These are phyloP conservation scores for Anthopleura xanthogrammica DNA, from an alignment of 92 coral and sea anemone genomes.

Conservation along the genomic window DNA sequence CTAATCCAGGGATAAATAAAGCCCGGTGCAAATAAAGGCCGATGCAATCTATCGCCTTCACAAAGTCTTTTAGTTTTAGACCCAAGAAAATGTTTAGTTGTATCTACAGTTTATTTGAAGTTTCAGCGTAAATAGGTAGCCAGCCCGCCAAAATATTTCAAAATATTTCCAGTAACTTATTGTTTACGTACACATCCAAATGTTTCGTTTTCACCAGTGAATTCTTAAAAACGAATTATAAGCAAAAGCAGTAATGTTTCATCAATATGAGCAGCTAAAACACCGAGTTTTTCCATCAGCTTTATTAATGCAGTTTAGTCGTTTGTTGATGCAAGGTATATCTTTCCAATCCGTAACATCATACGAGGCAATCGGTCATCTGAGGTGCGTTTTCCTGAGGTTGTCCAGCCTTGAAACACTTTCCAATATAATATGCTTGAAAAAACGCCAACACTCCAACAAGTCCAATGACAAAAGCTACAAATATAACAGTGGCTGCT, in stretches of 20 bases:
- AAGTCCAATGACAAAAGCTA: slow-evolving; percentile 77
- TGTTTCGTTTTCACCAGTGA: neutral
- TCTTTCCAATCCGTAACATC: neutral
- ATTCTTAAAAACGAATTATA: neutral
- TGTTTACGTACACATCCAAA: neutral
- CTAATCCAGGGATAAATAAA: no score
- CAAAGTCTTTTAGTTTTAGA: no score
- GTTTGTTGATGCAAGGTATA: neutral
- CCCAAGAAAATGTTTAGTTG: no score
- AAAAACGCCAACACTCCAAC: slow-evolving; percentile 89
- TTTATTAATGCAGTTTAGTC: neutral
- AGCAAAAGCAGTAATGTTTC: neutral
- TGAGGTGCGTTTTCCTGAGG: slow-evolving; percentile 82
- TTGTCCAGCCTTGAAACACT: slow-evolving; percentile 92
- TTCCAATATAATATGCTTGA: slow-evolving; percentile 95
- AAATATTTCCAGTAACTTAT: neutral
- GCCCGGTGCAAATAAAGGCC: no score
- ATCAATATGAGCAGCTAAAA: neutral
- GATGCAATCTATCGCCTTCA: no score
- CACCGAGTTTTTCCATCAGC: neutral
- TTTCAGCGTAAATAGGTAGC: no score
- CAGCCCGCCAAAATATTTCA: neutral
- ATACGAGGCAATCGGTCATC: slow-evolving; percentile 33
- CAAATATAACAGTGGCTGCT: slow-evolving; percentile 74
- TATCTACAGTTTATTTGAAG: neutral